These are phyloP conservation scores for Panagrolaimus sp. DNA, from an alignment of 1,140 invertebrate species.

Conservation along the genomic window DNA sequence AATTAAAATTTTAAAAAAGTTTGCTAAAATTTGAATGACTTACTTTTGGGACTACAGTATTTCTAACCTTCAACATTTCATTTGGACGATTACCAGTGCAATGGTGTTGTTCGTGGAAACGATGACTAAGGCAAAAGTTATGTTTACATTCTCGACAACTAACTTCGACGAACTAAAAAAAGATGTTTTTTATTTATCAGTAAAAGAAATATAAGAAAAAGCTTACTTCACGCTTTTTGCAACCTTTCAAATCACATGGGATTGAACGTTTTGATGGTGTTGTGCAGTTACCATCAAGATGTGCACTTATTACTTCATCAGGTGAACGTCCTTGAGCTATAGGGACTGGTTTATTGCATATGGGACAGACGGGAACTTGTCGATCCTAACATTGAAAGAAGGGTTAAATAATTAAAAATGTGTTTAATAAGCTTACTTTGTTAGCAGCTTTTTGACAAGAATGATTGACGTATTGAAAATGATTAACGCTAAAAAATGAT, in stretches of 20 bases:
- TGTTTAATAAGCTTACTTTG: constrained; percentile 16
- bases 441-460: constrained; percentile 15
- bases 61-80: background rate
- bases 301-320: constrained; percentile 24
- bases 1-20: background rate
- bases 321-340: constrained; percentile 22
- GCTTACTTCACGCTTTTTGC: constrained; percentile 23
- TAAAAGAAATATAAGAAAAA: constrained; percentile 10
- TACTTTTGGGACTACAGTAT: background rate
- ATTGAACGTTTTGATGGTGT: constrained; percentile 28
- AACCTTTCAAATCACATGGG: constrained; percentile 21
- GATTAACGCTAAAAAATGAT: constrained; percentile 19
- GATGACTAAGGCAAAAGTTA: constrained; percentile 28
- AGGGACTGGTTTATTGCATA: constrained; percentile 31
- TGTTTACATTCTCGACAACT: constrained; percentile 17
- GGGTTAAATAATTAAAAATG: background rate
- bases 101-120: constrained; percentile 18
- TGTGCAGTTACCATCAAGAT: constrained; percentile 33
- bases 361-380: constrained; percentile 32
- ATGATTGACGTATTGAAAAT: constrained; percentile 30
- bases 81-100: constrained; percentile 17
- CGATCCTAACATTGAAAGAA: constrained; percentile 22
- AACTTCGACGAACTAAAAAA: constrained; percentile 23
- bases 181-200: background rate
- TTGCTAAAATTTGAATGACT: background rate